A percentile compares a stretch with the other conserved stretches of the same genome.
Conservation (phyloP, 2,888 invertebrate genomes). For the Rhopalosiphum nymphaeae region DNA sequence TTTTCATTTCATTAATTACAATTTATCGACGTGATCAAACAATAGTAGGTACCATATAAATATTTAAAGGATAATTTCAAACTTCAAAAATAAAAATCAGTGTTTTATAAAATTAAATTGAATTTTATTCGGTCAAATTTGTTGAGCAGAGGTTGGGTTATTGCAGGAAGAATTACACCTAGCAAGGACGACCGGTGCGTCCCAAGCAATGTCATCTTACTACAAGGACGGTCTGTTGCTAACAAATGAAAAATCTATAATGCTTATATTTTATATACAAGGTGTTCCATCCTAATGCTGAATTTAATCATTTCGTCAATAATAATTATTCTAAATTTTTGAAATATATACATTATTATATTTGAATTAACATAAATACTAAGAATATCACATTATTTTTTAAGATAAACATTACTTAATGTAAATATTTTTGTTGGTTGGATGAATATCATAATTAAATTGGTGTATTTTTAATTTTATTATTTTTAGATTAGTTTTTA, state of each 20-base stretch:
- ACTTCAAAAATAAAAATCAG: neutral
- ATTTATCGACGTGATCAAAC: neutral
- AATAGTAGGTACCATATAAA: neutral
- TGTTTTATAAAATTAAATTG: neutral
- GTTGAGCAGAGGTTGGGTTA: slow-evolving; percentile 28
- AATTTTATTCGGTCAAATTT: slow-evolving; percentile 12
- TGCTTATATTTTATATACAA: slow-evolving; percentile 41
- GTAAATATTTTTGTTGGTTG: neutral
- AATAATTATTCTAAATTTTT: slow-evolving; percentile 13
- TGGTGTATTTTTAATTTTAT: neutral
- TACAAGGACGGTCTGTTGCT: slow-evolving; percentile 57
- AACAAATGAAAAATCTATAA: slow-evolving; percentile 58
- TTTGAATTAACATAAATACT: neutral
- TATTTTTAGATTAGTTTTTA: neutral
- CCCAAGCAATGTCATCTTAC: slow-evolving; percentile 62
- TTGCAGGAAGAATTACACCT: slow-evolving; percentile 63
- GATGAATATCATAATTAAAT: neutral
- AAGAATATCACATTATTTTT: neutral
- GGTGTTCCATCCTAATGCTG: slow-evolving; percentile 43
- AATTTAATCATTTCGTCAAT: neutral
- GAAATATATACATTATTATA: neutral
- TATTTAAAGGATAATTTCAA: neutral
- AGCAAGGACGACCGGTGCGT: slow-evolving; percentile 62
- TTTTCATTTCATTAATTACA: neutral
- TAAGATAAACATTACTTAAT: neutral